Conservation (phyloP, 2,888 invertebrate species). For the Hermodice carunculata region DNA sequence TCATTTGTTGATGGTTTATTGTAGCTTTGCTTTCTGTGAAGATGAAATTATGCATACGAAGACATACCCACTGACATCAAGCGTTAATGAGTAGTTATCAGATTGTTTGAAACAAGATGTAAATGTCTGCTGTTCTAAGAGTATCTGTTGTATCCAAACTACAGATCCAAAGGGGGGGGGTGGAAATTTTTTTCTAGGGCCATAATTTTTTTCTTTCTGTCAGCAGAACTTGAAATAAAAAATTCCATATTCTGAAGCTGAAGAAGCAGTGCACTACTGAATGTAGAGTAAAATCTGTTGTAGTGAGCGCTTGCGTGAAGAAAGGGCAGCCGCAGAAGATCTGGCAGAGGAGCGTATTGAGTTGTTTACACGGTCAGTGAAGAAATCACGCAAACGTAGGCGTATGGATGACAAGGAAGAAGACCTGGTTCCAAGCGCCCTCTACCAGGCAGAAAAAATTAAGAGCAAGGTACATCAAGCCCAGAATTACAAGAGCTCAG, state of each 20-base stretch:
- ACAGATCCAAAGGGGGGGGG: no score
- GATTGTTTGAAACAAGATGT: no score
- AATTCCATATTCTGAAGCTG: not conserved
- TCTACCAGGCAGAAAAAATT: constrained; percentile 52
- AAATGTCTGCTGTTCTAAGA: no score
- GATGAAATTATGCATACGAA: no score
- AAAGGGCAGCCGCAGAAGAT: constrained; percentile 50
- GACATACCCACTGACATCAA: constrained; percentile 5
- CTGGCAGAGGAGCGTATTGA: constrained; percentile 50
- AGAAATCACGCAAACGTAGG: constrained; percentile 26
- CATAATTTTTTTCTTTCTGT: not conserved
- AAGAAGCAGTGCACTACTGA: no score
- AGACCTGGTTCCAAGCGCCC: constrained; percentile 57
- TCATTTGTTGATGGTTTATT: no score
- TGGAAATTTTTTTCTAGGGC: not conserved
- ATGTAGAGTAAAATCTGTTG: not conserved
- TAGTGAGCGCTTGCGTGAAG: constrained; percentile 48
- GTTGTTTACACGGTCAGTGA: constrained; percentile 47
- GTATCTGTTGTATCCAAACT: no score
- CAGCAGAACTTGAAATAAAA: not conserved
- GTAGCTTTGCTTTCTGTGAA: no score
- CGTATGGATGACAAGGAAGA: constrained; percentile 48
- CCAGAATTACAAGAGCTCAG: not conserved
- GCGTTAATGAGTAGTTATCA: not conserved
- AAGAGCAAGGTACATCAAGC: constrained; percentile 52